Conservation (phyloP, 1,140 invertebrate species). For the Hyles euphorbiae region DNA sequence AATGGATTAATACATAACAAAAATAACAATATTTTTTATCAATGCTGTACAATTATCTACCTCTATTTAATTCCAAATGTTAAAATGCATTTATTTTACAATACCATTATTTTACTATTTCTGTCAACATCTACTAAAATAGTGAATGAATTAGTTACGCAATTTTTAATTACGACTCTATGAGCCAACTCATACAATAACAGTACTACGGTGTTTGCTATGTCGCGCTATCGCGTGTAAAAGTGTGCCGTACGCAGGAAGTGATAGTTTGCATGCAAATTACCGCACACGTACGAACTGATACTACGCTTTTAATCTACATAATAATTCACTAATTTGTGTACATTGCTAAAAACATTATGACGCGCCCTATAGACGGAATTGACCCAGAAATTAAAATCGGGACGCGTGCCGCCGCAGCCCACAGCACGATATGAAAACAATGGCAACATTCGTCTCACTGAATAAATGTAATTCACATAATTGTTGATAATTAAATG, state of each 20-base stretch:
- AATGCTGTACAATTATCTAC: too few relatives aligned
- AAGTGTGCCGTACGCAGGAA: constrained; percentile 57
- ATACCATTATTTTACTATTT: too few relatives aligned
- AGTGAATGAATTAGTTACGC: too few relatives aligned
- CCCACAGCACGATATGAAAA: too few relatives aligned
- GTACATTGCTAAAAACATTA: constrained; percentile 7
- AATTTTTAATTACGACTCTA: not conserved
- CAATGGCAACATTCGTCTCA: too few relatives aligned
- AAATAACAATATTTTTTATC: too few relatives aligned
- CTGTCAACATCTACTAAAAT: too few relatives aligned
- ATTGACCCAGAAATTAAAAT: constrained; percentile 9
- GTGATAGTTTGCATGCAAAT: constrained; percentile 46
- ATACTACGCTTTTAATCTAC: constrained; percentile 16
- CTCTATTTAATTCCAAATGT: too few relatives aligned
- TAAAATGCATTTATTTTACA: too few relatives aligned
- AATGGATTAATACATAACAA: too few relatives aligned
- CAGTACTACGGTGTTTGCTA: not conserved
- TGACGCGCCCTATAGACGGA: constrained; percentile 3
- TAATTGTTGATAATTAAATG: not conserved
- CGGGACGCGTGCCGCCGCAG: not conserved
- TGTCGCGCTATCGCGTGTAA: constrained; percentile 47
- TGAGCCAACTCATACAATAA: not conserved
- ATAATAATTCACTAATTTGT: constrained; percentile 13
- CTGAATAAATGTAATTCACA: not conserved
- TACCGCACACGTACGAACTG: constrained; percentile 21